phyloP scores from a whole-genome alignment of 2,113 vertebrate genomes.

The Dromiciops gliroides region DNA sequence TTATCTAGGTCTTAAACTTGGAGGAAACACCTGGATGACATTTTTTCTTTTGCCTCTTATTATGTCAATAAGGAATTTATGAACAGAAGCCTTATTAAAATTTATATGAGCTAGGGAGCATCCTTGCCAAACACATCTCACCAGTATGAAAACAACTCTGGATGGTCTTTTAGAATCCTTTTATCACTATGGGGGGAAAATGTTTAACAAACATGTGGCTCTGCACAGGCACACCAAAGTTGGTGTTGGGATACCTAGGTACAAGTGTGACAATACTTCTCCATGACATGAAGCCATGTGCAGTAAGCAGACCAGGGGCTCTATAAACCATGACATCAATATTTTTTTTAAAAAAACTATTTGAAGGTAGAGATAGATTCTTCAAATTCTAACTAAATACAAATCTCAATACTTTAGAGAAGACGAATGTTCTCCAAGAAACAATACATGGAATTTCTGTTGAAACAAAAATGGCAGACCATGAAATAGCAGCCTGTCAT shows the following conservation, averaged over 20 bases:
- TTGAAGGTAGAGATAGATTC: no score
- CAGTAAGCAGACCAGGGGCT: conserved; percentile 60
- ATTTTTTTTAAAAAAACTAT: no score
- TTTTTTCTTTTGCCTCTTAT: conserved; percentile 43
- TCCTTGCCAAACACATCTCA: neutral
- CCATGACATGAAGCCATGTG: conserved; percentile 22
- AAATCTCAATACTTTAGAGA: conserved; percentile 54
- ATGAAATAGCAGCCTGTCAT: conserved; percentile 82
- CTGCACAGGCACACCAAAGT: neutral
- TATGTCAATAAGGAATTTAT: conserved; percentile 28
- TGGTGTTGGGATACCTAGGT: neutral
- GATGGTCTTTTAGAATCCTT: conserved; percentile 4
- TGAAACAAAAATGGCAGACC: conserved; percentile 79
- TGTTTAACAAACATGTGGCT: conserved; percentile 26
- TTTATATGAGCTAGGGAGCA: conserved; percentile 48
- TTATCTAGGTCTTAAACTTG: neutral
- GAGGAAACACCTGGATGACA: neutral
- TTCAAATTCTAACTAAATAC: conserved; percentile 56
- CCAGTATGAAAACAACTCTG: conserved; percentile 8
- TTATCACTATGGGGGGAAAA: conserved; percentile 17
- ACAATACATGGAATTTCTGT: conserved; percentile 73
- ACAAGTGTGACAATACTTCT: conserved; percentile 44
- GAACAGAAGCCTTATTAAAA: neutral
- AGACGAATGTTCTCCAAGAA: conserved; percentile 64
- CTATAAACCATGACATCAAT: conserved; percentile 36